These are phyloP conservation scores for Pimephales promelas DNA, from an alignment of 2,113 vertebrate genomes.

Conservation along the genomic window DNA sequence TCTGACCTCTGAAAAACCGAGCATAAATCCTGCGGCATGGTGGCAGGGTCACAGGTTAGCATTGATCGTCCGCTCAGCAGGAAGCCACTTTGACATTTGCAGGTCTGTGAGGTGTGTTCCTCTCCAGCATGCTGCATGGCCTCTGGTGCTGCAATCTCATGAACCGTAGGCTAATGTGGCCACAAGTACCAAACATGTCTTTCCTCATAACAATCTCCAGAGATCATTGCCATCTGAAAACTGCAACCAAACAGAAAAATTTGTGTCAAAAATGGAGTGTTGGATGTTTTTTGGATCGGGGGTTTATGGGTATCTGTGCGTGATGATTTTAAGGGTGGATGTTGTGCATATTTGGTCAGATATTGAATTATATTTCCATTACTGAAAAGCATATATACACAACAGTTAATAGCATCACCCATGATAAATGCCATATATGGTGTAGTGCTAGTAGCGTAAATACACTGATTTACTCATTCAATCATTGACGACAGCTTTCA, in stretches of 20 bases:
- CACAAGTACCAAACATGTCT: slow-evolving; percentile 21
- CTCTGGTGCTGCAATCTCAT: slow-evolving; percentile 7
- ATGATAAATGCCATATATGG: neutral
- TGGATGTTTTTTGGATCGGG: neutral
- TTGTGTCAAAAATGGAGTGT: neutral
- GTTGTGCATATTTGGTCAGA: neutral
- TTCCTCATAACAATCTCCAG: slow-evolving; percentile 29
- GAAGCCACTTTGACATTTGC: slow-evolving; percentile 42
- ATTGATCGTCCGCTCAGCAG: slow-evolving; percentile 37
- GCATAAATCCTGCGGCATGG: neutral
- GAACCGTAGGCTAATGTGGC: slow-evolving; percentile 10
- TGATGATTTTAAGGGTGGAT: neutral
- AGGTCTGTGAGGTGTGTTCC: slow-evolving; percentile 5
- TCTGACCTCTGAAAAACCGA: slow-evolving; percentile 4
- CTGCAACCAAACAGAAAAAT: neutral
- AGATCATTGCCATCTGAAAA: slow-evolving; percentile 2
- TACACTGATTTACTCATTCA: neutral
- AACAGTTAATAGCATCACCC: neutral
- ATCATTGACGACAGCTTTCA: too few relatives aligned
- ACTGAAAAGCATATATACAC: neutral
- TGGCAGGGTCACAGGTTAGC: slow-evolving; percentile 28
- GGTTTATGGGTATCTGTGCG: neutral
- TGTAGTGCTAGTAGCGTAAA: neutral
- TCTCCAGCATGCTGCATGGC: neutral
- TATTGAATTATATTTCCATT: neutral